phyloP scores from a whole-genome alignment of 2,888 invertebrate genomes.

The Tetrapedia diversipes region DNA sequence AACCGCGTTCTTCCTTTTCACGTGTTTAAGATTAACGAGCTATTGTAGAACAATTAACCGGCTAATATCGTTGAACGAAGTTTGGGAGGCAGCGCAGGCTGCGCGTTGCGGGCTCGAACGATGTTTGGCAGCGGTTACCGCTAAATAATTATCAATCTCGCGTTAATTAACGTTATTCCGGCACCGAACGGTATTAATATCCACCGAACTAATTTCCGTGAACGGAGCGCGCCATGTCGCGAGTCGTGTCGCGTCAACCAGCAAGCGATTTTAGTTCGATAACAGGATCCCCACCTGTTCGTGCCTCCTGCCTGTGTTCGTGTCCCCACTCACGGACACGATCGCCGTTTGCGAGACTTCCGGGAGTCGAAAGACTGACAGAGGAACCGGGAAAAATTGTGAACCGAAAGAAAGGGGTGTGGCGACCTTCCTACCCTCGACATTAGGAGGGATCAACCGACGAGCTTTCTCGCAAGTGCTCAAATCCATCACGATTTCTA shows the following conservation, averaged over 20 bases:
- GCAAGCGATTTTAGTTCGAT: not conserved
- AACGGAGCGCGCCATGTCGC: not conserved
- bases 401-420: too few species aligned
- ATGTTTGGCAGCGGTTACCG: not conserved
- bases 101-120: not conserved
- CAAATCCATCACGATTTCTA: too few species aligned
- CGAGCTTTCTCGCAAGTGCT: too few species aligned
- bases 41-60: too few species aligned
- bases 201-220: not conserved
- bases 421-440: too few species aligned
- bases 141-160: constrained; percentile 1
- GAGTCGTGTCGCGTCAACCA: not conserved
- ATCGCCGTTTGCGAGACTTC: not conserved
- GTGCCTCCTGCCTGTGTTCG: not conserved
- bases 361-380: constrained; percentile 8
- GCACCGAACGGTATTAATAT: not conserved
- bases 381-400: constrained; percentile 2
- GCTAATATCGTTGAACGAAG: too few species aligned
- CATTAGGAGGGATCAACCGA: too few species aligned
- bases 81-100: too few species aligned
- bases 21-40: too few species aligned
- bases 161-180: constrained; percentile 7
- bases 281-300: not conserved
- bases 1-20: too few species aligned
- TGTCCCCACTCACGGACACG: too few species aligned